Evolutionary conservation across 37 sponge, comb jelly and placozoan species (phyloP), one percentile per base, ranked within the genome.

Genomic region (Chondrilla cf. caribensis): DNA sequence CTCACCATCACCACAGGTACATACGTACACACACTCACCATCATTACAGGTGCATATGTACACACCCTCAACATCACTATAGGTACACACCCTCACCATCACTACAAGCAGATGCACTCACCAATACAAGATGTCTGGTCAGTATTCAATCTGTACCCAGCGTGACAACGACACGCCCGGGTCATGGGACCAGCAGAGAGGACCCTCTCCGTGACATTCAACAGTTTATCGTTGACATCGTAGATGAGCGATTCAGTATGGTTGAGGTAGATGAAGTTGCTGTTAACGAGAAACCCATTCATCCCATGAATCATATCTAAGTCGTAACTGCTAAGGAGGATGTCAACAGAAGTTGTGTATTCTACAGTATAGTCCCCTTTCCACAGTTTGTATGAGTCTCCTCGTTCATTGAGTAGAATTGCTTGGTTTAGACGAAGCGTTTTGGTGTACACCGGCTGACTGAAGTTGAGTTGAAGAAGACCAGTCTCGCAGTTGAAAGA

Each of bases 391-490:
- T 33, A 28, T 3, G 35, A 31, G 17, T 67, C 68, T 31, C 32
- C 32, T n/a, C 68, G 31, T 33, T 67, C 68, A 67, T 67, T 67
- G 35, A 33, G 35, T 18, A 67, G 68, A 26, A 28, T 33, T 17
- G 29, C 1, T 33, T 67, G 68, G 15, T 28, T 67, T 17, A 67
- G 26, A 33, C 35, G 35, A n/a, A 67, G 35, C 1, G 68, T 67
- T 33, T 67, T 67, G 0, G 68, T 67, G 68, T 67, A 26, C 32
- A 67, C 68, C 2, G 35, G 33, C 35, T 67, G 68, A 29, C 68
- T 67, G 68, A 67, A 67, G 68, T 28, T 67, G 68, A 67, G 68
- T 17, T 26, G 31, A 33, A 67, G 68, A 33, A 67, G 68, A 26
- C 68, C 68, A 6, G 68, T 33, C 35, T 17, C 29, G 4, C 68